phyloP scores from a whole-genome alignment of 2,797 vertebrate species.

The Pangasius larnaudii region DNA sequence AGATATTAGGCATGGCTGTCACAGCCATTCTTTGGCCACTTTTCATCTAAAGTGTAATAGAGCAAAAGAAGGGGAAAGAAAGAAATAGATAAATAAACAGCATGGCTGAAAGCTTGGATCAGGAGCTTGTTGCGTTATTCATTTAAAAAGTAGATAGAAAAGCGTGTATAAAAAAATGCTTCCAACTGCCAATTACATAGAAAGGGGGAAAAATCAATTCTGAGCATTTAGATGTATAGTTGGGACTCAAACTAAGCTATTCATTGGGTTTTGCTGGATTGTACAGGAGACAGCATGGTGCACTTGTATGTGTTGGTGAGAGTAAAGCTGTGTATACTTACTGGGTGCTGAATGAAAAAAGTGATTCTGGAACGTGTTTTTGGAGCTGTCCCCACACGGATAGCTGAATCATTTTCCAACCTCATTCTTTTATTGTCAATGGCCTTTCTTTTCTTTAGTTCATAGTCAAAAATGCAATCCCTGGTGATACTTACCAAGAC shows the following conservation, averaged over 20 bases:
- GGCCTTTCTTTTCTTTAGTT: slow-evolving; percentile 36
- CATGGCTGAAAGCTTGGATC: slow-evolving; percentile 76
- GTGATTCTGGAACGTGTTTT: slow-evolving; percentile 22
- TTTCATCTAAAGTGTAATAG: slow-evolving; percentile 72
- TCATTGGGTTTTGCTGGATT: slow-evolving; percentile 65
- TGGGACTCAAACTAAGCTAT: slow-evolving; percentile 68
- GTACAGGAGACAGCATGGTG: slow-evolving; percentile 66
- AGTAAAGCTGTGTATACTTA: slow-evolving; percentile 62
- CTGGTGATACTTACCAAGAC: background rate
- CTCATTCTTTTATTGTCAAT: background rate
- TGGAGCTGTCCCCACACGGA: background rate
- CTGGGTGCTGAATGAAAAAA: background rate
- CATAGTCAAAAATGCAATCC: background rate
- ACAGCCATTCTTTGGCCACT: slow-evolving; percentile 82
- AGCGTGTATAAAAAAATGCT: slow-evolving; percentile 59
- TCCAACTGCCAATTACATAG: slow-evolving; percentile 74
- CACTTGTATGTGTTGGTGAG: slow-evolving; percentile 43
- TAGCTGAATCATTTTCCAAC: slow-evolving; percentile 7
- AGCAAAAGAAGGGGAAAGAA: slow-evolving; percentile 28
- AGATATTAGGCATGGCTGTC: slow-evolving; percentile 99
- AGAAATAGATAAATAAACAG: slow-evolving; percentile 85
- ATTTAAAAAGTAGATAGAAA: slow-evolving; percentile 63
- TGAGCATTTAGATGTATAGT: slow-evolving; percentile 70
- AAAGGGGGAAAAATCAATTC: slow-evolving; percentile 65
- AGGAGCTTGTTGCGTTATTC: slow-evolving; percentile 77